phyloP scores from a whole-genome alignment of 2,888 invertebrate genomes.

The Tetropium fuscum region DNA sequence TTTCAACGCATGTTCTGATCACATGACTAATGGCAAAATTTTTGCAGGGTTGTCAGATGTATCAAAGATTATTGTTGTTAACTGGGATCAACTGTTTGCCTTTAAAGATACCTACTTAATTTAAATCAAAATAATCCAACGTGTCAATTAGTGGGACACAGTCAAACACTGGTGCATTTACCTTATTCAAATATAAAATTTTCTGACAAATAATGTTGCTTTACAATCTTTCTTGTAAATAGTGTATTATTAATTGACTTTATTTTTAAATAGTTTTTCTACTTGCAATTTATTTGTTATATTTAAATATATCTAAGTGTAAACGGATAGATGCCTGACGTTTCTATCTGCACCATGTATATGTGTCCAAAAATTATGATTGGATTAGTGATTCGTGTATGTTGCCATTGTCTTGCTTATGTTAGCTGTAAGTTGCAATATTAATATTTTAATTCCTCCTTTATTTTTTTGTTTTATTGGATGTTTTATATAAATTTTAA shows the following conservation, averaged over 20 bases:
- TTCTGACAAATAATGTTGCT: neutral
- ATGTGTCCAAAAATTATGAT: constrained; percentile 47
- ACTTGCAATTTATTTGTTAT: constrained; percentile 10
- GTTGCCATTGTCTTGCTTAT: constrained; percentile 59
- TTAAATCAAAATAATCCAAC: too few species aligned
- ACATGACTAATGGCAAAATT: too few species aligned
- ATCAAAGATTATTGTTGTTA: too few species aligned
- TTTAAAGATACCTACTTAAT: too few species aligned
- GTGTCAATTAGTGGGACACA: too few species aligned
- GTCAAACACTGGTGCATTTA: too few species aligned
- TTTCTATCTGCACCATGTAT: constrained; percentile 33
- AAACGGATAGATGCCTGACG: constrained; percentile 10
- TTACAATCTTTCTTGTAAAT: neutral
- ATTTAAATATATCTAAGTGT: neutral
- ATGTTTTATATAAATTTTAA: constrained; percentile 56
- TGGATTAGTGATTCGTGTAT: constrained; percentile 52
- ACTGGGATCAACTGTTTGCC: too few species aligned
- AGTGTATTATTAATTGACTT: constrained; percentile 19
- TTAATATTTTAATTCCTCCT: constrained; percentile 49
- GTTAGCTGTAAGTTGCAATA: constrained; percentile 50
- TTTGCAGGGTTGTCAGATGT: too few species aligned
- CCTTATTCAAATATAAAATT: neutral
- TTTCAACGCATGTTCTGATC: too few species aligned
- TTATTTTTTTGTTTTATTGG: constrained; percentile 50
- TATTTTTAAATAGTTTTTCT: constrained; percentile 11